Conservation (phyloP, 2,888 invertebrate genomes). For the Tetragonisca angustula region DNA sequence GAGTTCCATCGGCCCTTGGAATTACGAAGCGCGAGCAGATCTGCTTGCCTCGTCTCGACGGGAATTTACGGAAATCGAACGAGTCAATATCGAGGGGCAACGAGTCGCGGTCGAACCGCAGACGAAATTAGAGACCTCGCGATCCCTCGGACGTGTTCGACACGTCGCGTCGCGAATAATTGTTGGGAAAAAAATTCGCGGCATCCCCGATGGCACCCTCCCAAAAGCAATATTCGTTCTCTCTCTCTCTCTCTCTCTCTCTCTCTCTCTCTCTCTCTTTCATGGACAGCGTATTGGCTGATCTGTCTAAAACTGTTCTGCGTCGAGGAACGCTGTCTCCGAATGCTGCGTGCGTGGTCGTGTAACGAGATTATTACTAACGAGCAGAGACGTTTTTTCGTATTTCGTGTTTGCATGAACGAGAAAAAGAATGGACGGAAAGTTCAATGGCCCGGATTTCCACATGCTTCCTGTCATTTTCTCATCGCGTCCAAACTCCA, state of each 20-base stretch:
- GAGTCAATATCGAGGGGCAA: background rate
- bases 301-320: conserved; percentile 31
- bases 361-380: conserved; percentile 47
- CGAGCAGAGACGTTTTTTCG: background rate
- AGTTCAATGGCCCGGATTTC: conserved; percentile 5
- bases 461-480: background rate
- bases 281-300: background rate
- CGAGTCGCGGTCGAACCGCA: no score
- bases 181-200: background rate
- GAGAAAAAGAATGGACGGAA: background rate
- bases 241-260: no score
- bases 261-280: no score
- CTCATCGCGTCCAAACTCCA: background rate
- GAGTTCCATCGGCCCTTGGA: background rate
- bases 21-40: background rate
- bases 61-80: conserved; percentile 9
- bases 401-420: background rate
- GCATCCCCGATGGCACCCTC: background rate
- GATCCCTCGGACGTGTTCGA: background rate
- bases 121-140: no score
- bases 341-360: background rate
- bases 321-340: background rate
- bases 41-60: background rate
- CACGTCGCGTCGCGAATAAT: background rate
- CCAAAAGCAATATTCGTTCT: conserved; percentile 7